Evolutionary conservation across 2,888 invertebrate genomes (phyloP), one percentile per base, ranked within the genome.

Genomic region (Thereva nobilitata): DNA sequence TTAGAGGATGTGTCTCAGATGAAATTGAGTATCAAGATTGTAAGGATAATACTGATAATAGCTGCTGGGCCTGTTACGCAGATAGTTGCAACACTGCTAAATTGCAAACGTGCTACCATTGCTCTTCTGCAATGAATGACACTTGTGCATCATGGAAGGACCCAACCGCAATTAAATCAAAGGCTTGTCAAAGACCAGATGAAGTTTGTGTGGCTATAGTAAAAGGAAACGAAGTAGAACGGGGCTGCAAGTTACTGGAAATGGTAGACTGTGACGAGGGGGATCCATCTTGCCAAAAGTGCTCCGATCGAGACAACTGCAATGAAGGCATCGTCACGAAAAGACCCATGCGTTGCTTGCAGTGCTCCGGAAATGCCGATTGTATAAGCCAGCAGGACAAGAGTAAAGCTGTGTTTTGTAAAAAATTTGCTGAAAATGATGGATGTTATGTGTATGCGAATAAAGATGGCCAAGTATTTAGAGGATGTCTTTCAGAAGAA

Each of bases 271-370:
- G 77, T 59, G 75, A 72, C 3, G 57, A 67, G 41, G 75, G 74
- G 47, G 78, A 77, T 74, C 78, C 76, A 5, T 76, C 74, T 66
- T 78, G 78, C 66, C 74, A 75, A 1, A 73, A 75, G 8, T 77
- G 78, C 67, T 23, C 23, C 23, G 23, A 23, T 2, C 23, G 23
- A 2, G 23, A 23, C 2, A 23, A 23, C 23, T 61, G 61, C 41
- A 61, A 61, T 40, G 61, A 37, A 9, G 61, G 41, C 1, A 9
- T 61, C 9, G 8, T 23, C 23, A 23, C 23, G 23, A 23, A 23
- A 23, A 23, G 23, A 23, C 23, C 23, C 23, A 23, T 2, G 23
- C 23, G 23, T 23, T 23, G 23, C 23, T 1, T 23, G 2, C 23
- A 23, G 23, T 23, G 23, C 23, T 23, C 23, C 1, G 23, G 23